These are phyloP conservation scores for Azorinus chamasolen DNA, from an alignment of 2,888 invertebrate genomes.

Conservation along the genomic window DNA sequence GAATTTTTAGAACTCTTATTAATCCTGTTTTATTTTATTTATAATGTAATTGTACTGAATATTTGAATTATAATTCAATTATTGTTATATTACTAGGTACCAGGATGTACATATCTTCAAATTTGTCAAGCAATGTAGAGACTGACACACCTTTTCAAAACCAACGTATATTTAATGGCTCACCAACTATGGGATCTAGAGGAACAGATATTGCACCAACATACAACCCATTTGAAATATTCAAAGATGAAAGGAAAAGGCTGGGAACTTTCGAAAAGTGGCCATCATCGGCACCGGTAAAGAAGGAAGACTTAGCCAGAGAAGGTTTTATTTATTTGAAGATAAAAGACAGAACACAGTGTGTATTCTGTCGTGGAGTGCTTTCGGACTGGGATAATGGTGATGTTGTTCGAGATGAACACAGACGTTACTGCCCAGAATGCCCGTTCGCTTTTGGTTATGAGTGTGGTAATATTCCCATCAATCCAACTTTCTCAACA, in stretches of 20 bases:
- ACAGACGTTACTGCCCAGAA: slow-evolving; percentile 67
- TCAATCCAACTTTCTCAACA: slow-evolving; percentile 4
- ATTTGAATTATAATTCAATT: no score
- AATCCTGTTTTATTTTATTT: no score
- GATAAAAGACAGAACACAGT: slow-evolving; percentile 64
- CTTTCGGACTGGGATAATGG: slow-evolving; percentile 65
- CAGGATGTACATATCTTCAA: no score
- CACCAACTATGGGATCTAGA: no score
- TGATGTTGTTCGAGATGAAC: slow-evolving; percentile 66
- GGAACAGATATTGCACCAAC: slow-evolving; percentile 45
- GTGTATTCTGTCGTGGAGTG: slow-evolving; percentile 70
- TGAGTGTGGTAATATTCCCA: slow-evolving; percentile 53
- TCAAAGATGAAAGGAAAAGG: slow-evolving; percentile 47
- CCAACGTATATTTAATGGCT: no score
- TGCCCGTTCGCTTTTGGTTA: slow-evolving; percentile 66
- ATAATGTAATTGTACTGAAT: no score
- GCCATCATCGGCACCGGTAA: slow-evolving; percentile 54
- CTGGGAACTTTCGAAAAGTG: slow-evolving; percentile 65
- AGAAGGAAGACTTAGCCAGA: slow-evolving; percentile 57
- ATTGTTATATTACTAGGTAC: no score
- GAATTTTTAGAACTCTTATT: no score
- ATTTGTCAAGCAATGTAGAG: no score
- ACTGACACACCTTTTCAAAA: no score
- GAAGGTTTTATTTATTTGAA: slow-evolving; percentile 69
- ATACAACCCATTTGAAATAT: slow-evolving; percentile 38